phyloP scores from a whole-genome alignment of 2,888 invertebrate species.

The Onthophagus sagittarius region DNA sequence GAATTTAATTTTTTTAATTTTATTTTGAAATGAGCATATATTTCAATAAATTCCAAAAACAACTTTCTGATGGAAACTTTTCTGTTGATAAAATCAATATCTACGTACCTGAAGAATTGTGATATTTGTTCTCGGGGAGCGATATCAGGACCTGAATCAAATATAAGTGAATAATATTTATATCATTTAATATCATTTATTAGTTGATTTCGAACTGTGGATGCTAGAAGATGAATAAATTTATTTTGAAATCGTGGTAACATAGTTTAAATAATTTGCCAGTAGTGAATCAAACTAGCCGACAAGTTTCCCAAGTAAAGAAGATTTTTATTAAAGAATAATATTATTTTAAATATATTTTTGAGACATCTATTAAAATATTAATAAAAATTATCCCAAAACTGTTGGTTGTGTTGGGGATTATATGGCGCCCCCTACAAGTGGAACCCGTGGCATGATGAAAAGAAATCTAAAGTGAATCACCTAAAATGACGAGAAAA shows the following conservation, averaged over 20 bases:
- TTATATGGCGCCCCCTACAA: too few species aligned
- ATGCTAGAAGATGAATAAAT: slow-evolving; percentile 27
- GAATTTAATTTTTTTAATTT: slow-evolving; percentile 23
- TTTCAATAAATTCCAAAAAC: slow-evolving; percentile 30
- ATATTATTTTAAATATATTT: too few species aligned
- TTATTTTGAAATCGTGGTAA: slow-evolving; percentile 28
- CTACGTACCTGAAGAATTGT: slow-evolving; percentile 25
- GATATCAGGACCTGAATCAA: slow-evolving; percentile 29
- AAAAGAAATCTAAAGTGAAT: too few species aligned
- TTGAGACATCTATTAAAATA: too few species aligned
- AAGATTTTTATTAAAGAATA: too few species aligned
- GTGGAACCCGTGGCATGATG: too few species aligned
- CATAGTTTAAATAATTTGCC: slow-evolving; percentile 24
- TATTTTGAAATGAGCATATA: slow-evolving; percentile 27
- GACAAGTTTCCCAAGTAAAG: slow-evolving; percentile 19
- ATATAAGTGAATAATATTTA: slow-evolving; percentile 31
- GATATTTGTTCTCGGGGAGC: slow-evolving; percentile 29
- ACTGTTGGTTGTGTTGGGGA: too few species aligned
- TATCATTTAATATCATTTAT: slow-evolving; percentile 26
- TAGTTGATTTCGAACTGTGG: slow-evolving; percentile 25
- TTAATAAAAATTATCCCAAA: too few species aligned
- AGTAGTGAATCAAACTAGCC: slow-evolving; percentile 22
- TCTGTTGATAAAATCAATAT: slow-evolving; percentile 27
- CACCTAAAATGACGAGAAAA: too few species aligned
- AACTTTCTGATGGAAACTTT: slow-evolving; percentile 28